phyloP scores from a whole-genome alignment of 1,140 invertebrate species.

The Ctenoplectra terminalis region DNA sequence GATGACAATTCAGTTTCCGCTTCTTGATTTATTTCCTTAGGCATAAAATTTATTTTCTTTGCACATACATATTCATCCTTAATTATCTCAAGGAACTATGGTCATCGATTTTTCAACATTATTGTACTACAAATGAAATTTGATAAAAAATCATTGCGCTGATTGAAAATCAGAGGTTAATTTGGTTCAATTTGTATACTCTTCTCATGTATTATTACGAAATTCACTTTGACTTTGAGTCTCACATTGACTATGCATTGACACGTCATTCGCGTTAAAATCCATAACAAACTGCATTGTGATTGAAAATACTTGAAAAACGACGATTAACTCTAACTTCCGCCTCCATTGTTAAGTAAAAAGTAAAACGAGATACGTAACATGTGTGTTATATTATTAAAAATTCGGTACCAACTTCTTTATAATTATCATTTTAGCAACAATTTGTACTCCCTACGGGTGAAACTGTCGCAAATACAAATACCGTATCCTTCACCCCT shows the following conservation, averaged over 20 bases:
- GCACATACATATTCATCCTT: slow-evolving; percentile 1
- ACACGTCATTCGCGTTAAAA: slow-evolving; percentile 63
- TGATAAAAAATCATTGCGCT: slow-evolving; percentile 21
- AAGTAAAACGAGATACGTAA: not conserved
- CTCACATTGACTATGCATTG: slow-evolving; percentile 59
- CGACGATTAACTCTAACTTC: slow-evolving; percentile 67
- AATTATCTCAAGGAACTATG: slow-evolving; percentile 6
- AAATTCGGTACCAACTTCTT: slow-evolving; percentile 9
- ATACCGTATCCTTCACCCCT: slow-evolving; percentile 16
- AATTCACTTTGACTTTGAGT: slow-evolving; percentile 54
- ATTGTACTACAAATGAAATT: slow-evolving; percentile 24
- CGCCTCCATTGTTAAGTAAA: slow-evolving; percentile 67
- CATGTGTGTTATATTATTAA: slow-evolving; percentile 21
- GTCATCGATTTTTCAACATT: not conserved
- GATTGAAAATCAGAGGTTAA: slow-evolving; percentile 13
- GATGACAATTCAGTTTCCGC: slow-evolving; percentile 13
- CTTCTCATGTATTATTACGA: slow-evolving; percentile 62
- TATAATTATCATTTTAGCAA: slow-evolving; percentile 17
- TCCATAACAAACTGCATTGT: slow-evolving; percentile 50
- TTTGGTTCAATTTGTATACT: slow-evolving; percentile 15
- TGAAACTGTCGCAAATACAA: slow-evolving; percentile 5
- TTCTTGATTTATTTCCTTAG: slow-evolving; percentile 3
- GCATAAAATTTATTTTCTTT: slow-evolving; percentile 14
- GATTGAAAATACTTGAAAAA: slow-evolving; percentile 46
- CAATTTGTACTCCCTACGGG: not conserved